phyloP scores from a whole-genome alignment of 2,113 vertebrate species.

The Crotalus tigris region DNA sequence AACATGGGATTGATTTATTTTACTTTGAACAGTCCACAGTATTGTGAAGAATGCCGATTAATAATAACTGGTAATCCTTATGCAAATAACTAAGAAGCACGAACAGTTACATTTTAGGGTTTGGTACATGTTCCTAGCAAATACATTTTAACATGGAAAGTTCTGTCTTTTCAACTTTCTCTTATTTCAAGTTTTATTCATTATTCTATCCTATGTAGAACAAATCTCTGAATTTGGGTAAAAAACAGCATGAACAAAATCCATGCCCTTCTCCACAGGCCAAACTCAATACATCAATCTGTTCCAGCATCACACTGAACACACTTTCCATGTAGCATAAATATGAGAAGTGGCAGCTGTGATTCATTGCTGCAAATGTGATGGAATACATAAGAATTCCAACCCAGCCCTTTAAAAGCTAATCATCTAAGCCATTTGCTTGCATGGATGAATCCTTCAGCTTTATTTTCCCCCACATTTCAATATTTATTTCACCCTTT shows the following conservation, averaged over 20 bases:
- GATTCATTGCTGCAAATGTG: not conserved
- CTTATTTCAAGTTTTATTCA: not conserved
- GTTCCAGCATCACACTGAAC: not conserved
- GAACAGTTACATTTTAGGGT: not conserved
- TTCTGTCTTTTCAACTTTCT: not conserved
- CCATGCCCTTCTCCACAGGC: not conserved
- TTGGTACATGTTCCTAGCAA: not conserved
- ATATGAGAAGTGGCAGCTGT: not conserved
- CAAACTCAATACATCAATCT: not conserved
- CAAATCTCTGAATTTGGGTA: not conserved
- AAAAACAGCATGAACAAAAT: not conserved
- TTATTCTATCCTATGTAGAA: not conserved
- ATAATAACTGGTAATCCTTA: not conserved
- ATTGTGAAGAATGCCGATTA: not conserved
- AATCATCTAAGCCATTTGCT: not conserved
- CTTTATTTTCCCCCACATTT: not conserved
- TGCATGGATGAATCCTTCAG: not conserved
- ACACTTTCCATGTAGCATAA: not conserved
- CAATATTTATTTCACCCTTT: not conserved
- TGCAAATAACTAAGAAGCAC: not conserved
- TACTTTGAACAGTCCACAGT: not conserved
- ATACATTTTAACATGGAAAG: not conserved
- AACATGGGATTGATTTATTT: not conserved
- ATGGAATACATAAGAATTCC: not conserved
- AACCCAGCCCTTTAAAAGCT: not conserved